These are phyloP conservation scores for Hybos culiciformis DNA, from an alignment of 2,888 invertebrate genomes.

Conservation along the genomic window DNA sequence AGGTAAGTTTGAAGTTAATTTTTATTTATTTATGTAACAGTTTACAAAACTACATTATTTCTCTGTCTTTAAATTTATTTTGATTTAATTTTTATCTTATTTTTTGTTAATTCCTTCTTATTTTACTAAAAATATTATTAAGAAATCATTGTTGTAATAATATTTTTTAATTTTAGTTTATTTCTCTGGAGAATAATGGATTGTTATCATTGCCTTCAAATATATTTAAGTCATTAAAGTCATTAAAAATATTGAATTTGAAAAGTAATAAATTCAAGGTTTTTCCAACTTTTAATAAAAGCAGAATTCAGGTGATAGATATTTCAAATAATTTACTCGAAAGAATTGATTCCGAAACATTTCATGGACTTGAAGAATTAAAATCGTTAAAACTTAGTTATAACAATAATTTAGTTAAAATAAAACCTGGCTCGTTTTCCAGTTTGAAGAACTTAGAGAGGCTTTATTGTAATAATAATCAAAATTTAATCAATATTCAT, in stretches of 20 bases:
- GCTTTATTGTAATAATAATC: conserved; percentile 41
- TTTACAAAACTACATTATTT: too few relatives aligned
- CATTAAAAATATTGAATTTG: too few relatives aligned
- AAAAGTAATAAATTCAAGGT: too few relatives aligned
- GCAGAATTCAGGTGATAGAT: conserved; percentile 44
- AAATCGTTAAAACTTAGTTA: conserved; percentile 46
- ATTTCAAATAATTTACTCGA: conserved; percentile 48
- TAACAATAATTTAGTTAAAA: conserved; percentile 41
- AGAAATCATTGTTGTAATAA: too few relatives aligned
- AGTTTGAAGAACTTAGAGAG: conserved; percentile 31
- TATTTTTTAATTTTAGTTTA: too few relatives aligned
- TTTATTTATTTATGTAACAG: background rate
- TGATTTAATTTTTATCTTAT: background rate
- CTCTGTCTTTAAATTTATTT: too few relatives aligned
- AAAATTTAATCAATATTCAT: conserved; percentile 42
- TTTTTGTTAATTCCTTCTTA: too few relatives aligned
- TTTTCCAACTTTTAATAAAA: too few relatives aligned
- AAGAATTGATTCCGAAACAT: conserved; percentile 44
- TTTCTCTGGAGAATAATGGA: conserved; percentile 16
- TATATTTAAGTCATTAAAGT: conserved; percentile 41
- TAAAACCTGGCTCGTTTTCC: conserved; percentile 42
- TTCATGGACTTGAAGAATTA: conserved; percentile 42
- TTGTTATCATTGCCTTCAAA: conserved; percentile 43
- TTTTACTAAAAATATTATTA: too few relatives aligned
- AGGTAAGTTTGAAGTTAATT: conserved; percentile 39